Evolutionary conservation across 2,797 vertebrate species (phyloP), one percentile per base, ranked within the genome.

Genomic region (Gymnodraco acuticeps): DNA sequence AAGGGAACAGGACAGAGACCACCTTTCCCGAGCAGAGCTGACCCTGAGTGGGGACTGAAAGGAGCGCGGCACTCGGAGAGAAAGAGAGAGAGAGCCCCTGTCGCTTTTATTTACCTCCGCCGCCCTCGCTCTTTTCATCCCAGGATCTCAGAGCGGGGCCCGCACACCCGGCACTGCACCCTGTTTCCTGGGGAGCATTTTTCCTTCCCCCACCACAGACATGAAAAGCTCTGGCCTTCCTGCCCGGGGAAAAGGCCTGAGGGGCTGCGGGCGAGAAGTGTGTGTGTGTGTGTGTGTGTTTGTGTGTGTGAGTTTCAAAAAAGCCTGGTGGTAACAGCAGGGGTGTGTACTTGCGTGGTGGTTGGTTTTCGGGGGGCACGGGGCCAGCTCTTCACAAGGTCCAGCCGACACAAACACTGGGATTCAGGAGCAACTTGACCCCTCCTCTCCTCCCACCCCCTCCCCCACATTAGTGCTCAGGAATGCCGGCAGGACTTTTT

Each of bases 171-270:
- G 53, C 66, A 43, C 88, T 86, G 88, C 87, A 80, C 89, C 85
- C 89, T 92, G 91, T 94, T 96, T 96, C 95, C 96, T 95, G 95
- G 95, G 95, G 94, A 95, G 95, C 92, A 90, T 94, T 88, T 96
- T 96, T 94, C 93, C 95, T 92, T 94, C 91, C 93, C 88, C 85
- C 92, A 82, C 85, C 75, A 19, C 88, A 91, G 87, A 96, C 93
- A 95, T 95, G 94, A 97, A 97, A 97, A 95, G 91, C 92, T 71
- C 89, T 88, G 91, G 92, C 94, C 95, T 97, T 97, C 96, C 96
- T 93, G 95, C 94, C 92, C 87, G 92, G 93, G 95, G 94, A 94
- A 84, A 87, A 91, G 83, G 87, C 82, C 87, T 76, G 84, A 84
- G 90, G 87, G 88, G 79, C 76, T 70, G 82, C 41, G 82, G 89